phyloP scores from a whole-genome alignment of 2,888 invertebrate species.

The Mesochorus sp. region DNA sequence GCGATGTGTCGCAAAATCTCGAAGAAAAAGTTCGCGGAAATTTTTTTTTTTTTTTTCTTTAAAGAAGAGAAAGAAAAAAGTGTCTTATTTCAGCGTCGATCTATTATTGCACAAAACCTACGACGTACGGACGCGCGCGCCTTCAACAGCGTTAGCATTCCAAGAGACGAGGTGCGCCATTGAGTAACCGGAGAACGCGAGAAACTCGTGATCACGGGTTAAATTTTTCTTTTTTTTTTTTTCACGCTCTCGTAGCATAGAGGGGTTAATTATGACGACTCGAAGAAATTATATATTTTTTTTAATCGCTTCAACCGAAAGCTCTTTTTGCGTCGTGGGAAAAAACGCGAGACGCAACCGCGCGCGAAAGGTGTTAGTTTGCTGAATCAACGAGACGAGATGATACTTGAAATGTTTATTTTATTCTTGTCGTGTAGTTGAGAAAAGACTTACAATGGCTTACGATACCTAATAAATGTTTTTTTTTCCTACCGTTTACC shows the following conservation, averaged over 20 bases:
- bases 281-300: not conserved
- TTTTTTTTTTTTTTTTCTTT: too few species aligned
- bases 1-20: too few species aligned
- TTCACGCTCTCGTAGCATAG: not conserved
- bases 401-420: slow-evolving; percentile 21
- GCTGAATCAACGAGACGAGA: slow-evolving; percentile 19
- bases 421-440: too few species aligned
- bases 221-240: not conserved
- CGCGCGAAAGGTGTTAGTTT: not conserved
- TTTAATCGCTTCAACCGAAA: not conserved
- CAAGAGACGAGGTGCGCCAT: slow-evolving; percentile 24
- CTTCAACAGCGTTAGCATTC: slow-evolving; percentile 29
- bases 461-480: too few species aligned
- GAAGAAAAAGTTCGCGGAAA: not conserved
- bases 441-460: too few species aligned
- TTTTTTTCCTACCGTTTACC: too few species aligned
- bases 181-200: slow-evolving; percentile 8
- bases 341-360: not conserved
- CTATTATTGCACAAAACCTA: too few species aligned
- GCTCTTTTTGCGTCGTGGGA: slow-evolving; percentile 28
- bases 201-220: slow-evolving; percentile 27
- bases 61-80: too few species aligned
- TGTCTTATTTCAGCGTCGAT: too few species aligned
- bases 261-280: slow-evolving; percentile 37
- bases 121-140: not conserved